Evolutionary conservation across 1,140 invertebrate species (phyloP).

Genomic region (Musca vetustissima): DNA sequence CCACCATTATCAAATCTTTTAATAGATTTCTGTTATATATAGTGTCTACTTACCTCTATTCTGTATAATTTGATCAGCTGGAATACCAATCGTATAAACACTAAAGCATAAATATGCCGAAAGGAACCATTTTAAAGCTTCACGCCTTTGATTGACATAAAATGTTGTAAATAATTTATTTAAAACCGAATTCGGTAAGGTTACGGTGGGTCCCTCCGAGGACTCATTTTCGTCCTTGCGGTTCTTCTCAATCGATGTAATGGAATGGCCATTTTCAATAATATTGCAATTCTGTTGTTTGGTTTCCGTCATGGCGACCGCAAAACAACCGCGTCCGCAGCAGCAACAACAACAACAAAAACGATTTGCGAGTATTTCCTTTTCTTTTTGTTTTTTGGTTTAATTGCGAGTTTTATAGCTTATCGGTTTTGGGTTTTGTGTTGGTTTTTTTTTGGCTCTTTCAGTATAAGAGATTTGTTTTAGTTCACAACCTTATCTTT

Average conservation of each 20-base stretch:
- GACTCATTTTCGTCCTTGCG: conserved; percentile 4
- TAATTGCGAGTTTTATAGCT: not conserved
- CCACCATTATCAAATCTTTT: not conserved
- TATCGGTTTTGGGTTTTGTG: too few relatives aligned
- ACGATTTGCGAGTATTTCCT: not conserved
- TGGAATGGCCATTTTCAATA: conserved; percentile 39
- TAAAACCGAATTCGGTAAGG: conserved; percentile 62
- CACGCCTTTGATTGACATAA: conserved; percentile 71
- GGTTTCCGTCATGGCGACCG: conserved; percentile 37
- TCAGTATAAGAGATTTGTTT: not conserved
- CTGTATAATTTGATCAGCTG: conserved; percentile 58
- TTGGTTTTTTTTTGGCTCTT: not conserved
- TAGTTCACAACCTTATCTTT: conserved; percentile 17
- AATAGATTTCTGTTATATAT: not conserved
- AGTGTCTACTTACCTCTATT: conserved; percentile 40
- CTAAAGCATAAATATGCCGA: conserved; percentile 72
- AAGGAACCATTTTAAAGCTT: conserved; percentile 76
- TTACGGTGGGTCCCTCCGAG: conserved; percentile 34
- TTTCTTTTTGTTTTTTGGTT: not conserved
- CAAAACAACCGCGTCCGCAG: too few relatives aligned
- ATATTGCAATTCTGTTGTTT: conserved; percentile 34
- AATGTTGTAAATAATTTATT: conserved; percentile 77
- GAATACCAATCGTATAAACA: conserved; percentile 64
- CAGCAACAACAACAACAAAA: too few relatives aligned
- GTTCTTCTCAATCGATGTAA: conserved; percentile 5